These are phyloP conservation scores for Paragorgia papillata DNA, from an alignment of 92 coral and sea anemone species.

Conservation along the genomic window DNA sequence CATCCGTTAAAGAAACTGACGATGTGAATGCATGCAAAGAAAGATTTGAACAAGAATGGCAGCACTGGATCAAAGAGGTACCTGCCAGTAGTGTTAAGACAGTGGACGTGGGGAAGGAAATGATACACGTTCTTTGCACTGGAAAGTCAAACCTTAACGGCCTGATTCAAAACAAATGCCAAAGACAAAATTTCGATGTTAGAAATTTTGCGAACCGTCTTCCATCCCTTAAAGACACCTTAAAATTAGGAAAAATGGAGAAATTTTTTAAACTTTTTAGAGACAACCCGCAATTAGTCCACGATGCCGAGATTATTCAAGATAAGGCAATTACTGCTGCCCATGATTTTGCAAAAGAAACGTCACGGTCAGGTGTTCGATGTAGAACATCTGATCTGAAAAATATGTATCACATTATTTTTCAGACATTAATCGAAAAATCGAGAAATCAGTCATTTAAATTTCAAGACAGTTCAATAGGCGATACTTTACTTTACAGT, in stretches of 20 bases:
- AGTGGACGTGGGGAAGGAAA: not conserved
- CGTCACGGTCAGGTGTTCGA: not conserved
- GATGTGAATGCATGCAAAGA: not conserved
- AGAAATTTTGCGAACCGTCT: not conserved
- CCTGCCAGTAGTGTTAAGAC: not conserved
- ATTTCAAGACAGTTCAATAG: not conserved
- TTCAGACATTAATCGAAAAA: not conserved
- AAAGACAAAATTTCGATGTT: not conserved
- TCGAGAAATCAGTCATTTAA: not conserved
- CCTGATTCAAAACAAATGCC: not conserved
- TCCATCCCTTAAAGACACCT: not conserved
- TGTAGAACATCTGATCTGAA: not conserved
- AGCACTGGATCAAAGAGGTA: not conserved
- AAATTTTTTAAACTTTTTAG: not conserved
- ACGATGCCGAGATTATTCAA: not conserved
- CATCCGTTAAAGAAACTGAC: not conserved
- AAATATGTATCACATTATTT: not conserved
- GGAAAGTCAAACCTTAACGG: not conserved
- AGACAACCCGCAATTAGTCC: not conserved
- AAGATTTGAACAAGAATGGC: constrained; percentile 11
- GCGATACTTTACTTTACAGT: not conserved
- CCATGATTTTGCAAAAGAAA: not conserved
- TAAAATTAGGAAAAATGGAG: not conserved
- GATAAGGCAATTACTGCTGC: not conserved
- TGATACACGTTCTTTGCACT: not conserved